Evolutionary conservation across 2,888 invertebrate genomes (phyloP).

Genomic region (Xestia rhomboidea): DNA sequence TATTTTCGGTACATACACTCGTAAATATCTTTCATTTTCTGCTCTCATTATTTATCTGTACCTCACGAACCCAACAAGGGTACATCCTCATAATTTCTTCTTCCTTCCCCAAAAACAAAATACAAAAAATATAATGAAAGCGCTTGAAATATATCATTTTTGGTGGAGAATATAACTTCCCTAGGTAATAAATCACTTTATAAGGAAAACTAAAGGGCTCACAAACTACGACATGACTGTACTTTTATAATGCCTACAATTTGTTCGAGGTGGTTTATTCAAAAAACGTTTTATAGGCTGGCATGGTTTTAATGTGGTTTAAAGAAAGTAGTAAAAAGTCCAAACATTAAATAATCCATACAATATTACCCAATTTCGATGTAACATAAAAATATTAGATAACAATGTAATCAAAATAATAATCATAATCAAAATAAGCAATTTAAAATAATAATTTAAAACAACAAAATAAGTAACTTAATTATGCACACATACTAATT

Average conservation of each 20-base stretch:
- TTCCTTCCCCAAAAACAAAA: conserved; percentile 55
- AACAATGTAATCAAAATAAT: too few relatives aligned
- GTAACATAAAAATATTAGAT: too few relatives aligned
- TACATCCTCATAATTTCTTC: conserved; percentile 44
- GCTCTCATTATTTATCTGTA: conserved; percentile 16
- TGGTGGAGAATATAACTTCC: conserved; percentile 47
- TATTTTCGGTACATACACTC: neutral
- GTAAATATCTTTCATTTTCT: neutral
- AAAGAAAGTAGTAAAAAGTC: too few relatives aligned
- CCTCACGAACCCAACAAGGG: conserved; percentile 13
- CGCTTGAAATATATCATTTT: conserved; percentile 61
- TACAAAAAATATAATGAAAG: conserved; percentile 47
- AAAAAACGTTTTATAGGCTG: too few relatives aligned
- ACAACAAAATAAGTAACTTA: too few relatives aligned
- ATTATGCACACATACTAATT: too few relatives aligned
- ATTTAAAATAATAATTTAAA: too few relatives aligned
- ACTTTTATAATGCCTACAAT: conserved; percentile 52
- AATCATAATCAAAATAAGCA: too few relatives aligned
- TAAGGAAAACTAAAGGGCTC: conserved; percentile 50
- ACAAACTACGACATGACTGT: conserved; percentile 31
- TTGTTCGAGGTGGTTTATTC: neutral
- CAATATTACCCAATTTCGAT: too few relatives aligned
- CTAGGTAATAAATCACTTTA: conserved; percentile 52
- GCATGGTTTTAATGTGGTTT: too few relatives aligned
- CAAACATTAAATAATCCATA: too few relatives aligned